Base-by-base conservation (phyloP, 2,797 vertebrate species). In the Eutrigla gurnardus region DNA sequence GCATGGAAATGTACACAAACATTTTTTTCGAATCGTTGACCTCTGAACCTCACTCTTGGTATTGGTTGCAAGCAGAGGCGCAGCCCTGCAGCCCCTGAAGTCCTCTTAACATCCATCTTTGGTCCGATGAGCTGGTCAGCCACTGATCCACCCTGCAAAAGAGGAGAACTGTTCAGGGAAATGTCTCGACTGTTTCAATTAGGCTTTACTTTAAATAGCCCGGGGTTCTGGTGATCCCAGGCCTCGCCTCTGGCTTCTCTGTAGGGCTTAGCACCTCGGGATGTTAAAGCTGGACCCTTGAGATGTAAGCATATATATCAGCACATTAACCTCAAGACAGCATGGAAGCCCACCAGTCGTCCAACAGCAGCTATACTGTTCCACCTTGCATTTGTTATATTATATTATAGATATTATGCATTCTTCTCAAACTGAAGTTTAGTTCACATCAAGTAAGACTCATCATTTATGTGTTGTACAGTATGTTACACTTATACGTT, bases 171-270 rank as follows among this genome's bases (percentile, higher is more conserved):
- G 50, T 82, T 91, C 65, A 73, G 70, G 64, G 82, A 89, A 91
- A 73, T 83, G 78, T 88, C 81, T 70, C 60, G 82, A 57, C 74
- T 71, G 76, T 88, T 91, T 92, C 77, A 90, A 71, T 89, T 87
- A 89, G 84, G 87, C 88, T 93, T 91, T 87, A 88, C 89, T 91
- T 89, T 83, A 91, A 89, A 88, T 93, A 89, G 85, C 86, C n/a
- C 32, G 36, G 72, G 81, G 80, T 84, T 78, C 73, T 80, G 76
- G 69, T 87, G 84, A 88, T 88, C 75, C 76, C 39, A 50, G 64
- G 35, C 65, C 66, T 90, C 6, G 32, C 63, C 82, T 91, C 85
- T 90, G 81, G 78, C 76, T 80, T 80, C 81, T 43, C 61, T 62
- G 39, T 39, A 52, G 60, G 62, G 69, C 83, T 91, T 89, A 91